Evolutionary conservation across 2,797 vertebrate genomes (phyloP).

Genomic region (Champsocephalus gunnari): DNA sequence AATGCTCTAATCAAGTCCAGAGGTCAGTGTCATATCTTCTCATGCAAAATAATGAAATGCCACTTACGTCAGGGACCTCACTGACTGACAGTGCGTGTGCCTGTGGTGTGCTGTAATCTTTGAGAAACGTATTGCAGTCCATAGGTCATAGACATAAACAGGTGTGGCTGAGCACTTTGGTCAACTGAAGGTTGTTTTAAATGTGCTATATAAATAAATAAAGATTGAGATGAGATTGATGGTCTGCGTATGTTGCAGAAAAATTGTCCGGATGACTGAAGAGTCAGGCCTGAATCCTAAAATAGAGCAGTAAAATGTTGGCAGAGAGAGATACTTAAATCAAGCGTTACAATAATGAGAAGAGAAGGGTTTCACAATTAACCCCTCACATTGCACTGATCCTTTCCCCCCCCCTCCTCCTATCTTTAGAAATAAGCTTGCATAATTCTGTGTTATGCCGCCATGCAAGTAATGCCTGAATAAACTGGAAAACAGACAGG

Average conservation of each 20-base stretch:
- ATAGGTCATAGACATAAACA: slow-evolving; percentile 7
- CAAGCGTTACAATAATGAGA: neutral
- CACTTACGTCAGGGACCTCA: neutral
- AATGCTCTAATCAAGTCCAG: neutral
- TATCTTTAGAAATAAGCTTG: slow-evolving; percentile 6
- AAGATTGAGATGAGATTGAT: neutral
- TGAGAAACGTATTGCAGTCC: slow-evolving; percentile 1
- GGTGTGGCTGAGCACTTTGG: neutral
- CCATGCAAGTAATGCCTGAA: neutral
- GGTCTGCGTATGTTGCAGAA: neutral
- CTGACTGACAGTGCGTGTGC: neutral
- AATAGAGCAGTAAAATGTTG: slow-evolving; percentile 46
- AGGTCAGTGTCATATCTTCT: neutral
- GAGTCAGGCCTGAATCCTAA: slow-evolving; percentile 45
- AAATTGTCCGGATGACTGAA: slow-evolving; percentile 61
- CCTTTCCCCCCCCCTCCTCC: neutral
- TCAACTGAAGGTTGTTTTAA: too few relatives aligned
- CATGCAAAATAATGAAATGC: neutral
- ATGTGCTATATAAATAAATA: too few relatives aligned
- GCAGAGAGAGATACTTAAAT: neutral
- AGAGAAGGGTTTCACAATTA: neutral
- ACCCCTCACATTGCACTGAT: neutral
- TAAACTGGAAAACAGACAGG: slow-evolving; percentile 19
- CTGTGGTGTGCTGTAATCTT: neutral
- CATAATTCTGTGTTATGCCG: neutral